These are phyloP conservation scores for Neoniphon sammara DNA, from an alignment of 2,797 vertebrate species.

Conservation along the genomic window DNA sequence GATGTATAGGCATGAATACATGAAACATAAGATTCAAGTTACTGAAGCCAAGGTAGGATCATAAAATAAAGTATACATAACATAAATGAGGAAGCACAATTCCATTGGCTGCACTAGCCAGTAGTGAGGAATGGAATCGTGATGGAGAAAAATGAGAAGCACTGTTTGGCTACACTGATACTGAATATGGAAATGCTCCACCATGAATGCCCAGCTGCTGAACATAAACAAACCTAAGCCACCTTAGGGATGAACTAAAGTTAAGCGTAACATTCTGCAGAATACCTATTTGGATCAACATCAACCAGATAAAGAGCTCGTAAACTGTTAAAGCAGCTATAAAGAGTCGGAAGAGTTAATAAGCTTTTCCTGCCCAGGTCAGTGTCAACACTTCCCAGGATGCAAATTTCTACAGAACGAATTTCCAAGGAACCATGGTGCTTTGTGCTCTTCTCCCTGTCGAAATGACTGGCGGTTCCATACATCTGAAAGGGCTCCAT, in stretches of 20 bases:
- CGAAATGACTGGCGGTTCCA: conserved; percentile 29
- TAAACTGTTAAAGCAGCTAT: conserved; percentile 37
- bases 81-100: conserved; percentile 47
- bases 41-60: conserved; percentile 42
- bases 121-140: conserved; percentile 50
- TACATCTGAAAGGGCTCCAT: conserved; percentile 13
- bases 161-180: conserved; percentile 24
- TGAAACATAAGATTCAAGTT: conserved; percentile 53
- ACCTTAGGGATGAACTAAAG: neutral
- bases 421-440: conserved; percentile 8
- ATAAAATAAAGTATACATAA: conserved; percentile 30
- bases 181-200: too few relatives aligned
- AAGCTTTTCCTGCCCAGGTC: too few relatives aligned
- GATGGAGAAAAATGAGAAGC: conserved; percentile 19
- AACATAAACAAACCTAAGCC: too few relatives aligned
- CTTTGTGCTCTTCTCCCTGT: conserved; percentile 56
- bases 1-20: conserved; percentile 47
- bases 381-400: neutral
- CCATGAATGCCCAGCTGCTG: too few relatives aligned
- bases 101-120: conserved; percentile 54
- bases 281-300: conserved; percentile 1
- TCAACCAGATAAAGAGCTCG: conserved; percentile 18
- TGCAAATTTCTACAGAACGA: neutral
- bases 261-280: neutral
- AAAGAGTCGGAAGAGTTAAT: neutral